Conservation (phyloP, 2,113 vertebrate species). For the Perognathus longimembris region DNA sequence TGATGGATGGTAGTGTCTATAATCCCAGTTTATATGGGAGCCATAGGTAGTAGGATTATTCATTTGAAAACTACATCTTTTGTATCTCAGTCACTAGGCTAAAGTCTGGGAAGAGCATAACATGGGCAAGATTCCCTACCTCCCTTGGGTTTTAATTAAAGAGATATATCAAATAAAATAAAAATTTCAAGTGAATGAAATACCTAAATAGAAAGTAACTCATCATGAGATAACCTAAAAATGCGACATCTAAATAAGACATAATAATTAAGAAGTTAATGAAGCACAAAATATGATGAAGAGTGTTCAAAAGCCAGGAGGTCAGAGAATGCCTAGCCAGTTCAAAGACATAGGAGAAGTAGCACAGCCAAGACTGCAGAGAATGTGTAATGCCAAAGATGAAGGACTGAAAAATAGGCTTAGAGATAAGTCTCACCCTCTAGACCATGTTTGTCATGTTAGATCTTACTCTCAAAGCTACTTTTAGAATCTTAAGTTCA, state of each 20-base stretch:
- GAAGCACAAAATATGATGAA: neutral
- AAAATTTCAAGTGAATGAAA: neutral
- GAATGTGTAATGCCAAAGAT: neutral
- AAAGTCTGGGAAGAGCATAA: neutral
- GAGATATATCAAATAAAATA: neutral
- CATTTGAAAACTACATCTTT: neutral
- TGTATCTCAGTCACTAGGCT: neutral
- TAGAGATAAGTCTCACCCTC: neutral
- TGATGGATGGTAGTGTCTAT: neutral
- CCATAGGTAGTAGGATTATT: neutral
- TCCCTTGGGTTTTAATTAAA: neutral
- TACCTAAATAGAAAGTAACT: neutral
- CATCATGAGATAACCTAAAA: neutral
- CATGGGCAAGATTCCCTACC: neutral
- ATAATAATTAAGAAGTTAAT: neutral
- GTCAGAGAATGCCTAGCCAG: neutral
- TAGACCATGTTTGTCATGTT: neutral
- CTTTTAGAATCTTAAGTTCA: neutral
- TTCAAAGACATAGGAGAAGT: neutral
- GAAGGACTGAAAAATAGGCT: neutral
- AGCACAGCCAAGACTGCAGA: neutral
- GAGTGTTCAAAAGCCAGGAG: neutral
- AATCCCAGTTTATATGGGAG: too few relatives aligned
- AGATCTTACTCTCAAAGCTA: conserved; percentile 15
- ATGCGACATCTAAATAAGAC: neutral